These are phyloP conservation scores for Antechinus stuartii DNA, from an alignment of 2,113 vertebrate species.

Conservation along the genomic window DNA sequence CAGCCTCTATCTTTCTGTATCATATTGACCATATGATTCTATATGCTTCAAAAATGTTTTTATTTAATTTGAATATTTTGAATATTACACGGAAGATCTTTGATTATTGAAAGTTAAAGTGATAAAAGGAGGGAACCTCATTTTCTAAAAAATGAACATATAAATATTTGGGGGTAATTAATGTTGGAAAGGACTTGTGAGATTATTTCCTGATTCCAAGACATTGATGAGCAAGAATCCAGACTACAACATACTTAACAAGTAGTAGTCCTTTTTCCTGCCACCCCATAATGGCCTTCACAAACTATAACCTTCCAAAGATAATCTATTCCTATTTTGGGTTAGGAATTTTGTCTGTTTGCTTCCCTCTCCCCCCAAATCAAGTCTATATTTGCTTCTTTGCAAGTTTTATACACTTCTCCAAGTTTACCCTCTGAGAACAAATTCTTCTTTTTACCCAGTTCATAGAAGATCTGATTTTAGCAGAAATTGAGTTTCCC, in stretches of 20 bases:
- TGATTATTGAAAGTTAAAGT: background rate
- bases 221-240: background rate
- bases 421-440: background rate
- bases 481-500: background rate
- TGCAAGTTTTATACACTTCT: background rate
- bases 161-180: background rate
- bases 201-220: background rate
- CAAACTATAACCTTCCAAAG: background rate
- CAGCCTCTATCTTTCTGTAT: background rate
- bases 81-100: background rate
- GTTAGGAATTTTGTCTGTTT: background rate
- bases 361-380: background rate
- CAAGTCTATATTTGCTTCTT: background rate
- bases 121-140: background rate
- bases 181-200: background rate
- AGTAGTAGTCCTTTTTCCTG: background rate
- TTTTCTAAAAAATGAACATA: background rate
- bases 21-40: background rate
- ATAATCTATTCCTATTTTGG: background rate
- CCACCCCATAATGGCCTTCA: background rate
- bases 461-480: background rate
- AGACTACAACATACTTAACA: background rate
- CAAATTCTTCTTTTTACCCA: background rate
- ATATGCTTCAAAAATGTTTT: background rate
- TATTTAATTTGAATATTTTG: background rate